Conservation (phyloP, 1,140 invertebrate species). For the Drosophila oshimai region DNA sequence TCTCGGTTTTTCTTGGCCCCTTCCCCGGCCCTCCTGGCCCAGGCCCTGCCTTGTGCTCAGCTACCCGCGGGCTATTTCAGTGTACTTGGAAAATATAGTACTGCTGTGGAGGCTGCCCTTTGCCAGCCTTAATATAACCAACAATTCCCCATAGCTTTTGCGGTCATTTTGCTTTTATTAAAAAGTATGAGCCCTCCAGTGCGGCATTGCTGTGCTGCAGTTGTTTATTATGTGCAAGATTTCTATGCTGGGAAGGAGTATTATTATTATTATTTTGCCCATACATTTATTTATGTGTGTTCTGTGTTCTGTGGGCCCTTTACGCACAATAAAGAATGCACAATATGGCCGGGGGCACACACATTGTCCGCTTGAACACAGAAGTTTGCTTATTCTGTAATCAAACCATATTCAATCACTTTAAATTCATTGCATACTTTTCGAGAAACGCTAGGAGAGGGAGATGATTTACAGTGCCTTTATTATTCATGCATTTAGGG, state of each 20-base stretch:
- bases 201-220: constrained; percentile 45
- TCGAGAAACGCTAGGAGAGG: background rate
- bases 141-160: constrained; percentile 57
- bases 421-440: constrained; percentile 38
- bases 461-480: constrained; percentile 23
- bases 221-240: constrained; percentile 78
- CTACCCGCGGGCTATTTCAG: constrained; percentile 17
- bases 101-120: constrained; percentile 10
- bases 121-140: constrained; percentile 63
- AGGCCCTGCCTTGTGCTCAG: background rate
- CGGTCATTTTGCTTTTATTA: constrained; percentile 76
- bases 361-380: constrained; percentile 25
- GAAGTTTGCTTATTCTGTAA: constrained; percentile 32
- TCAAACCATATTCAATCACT: constrained; percentile 54
- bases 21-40: constrained; percentile 8
- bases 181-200: constrained; percentile 45
- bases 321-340: constrained; percentile 56
- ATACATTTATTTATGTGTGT: constrained; percentile 31
- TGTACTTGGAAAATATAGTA: constrained; percentile 18
- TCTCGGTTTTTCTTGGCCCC: constrained; percentile 39
- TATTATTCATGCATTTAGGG: constrained; percentile 41
- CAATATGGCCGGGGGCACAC: constrained; percentile 28
- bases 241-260: constrained; percentile 42
- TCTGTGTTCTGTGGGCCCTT: constrained; percentile 8
- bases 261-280: constrained; percentile 51